Evolutionary conservation across 2,113 vertebrate species (phyloP).

Genomic region (Chionis minor): DNA sequence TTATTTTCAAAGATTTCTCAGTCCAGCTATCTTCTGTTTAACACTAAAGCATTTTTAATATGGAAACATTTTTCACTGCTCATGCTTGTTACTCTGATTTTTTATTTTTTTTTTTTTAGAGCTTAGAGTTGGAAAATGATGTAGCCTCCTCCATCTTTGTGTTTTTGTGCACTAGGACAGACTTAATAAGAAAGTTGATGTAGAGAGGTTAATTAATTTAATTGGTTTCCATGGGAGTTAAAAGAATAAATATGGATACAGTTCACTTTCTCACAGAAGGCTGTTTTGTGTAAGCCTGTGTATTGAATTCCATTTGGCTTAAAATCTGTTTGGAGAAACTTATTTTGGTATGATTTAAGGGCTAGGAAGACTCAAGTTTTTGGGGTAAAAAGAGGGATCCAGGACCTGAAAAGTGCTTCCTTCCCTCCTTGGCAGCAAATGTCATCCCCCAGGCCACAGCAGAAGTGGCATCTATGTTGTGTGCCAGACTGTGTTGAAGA

Average conservation of each 20-base stretch:
- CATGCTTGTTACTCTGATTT: not conserved
- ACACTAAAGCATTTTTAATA: not conserved
- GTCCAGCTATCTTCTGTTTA: not conserved
- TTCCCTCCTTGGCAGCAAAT: not conserved
- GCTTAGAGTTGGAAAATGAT: not conserved
- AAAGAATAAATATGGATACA: not conserved
- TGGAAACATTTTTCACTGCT: not conserved
- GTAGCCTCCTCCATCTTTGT: not conserved
- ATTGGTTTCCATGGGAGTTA: constrained; percentile 38
- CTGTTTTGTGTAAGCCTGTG: not conserved
- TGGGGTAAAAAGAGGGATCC: not conserved
- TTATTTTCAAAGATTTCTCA: not conserved
- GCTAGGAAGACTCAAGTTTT: not conserved
- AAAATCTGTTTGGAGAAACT: not conserved
- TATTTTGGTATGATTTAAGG: not conserved
- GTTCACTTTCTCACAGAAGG: not conserved
- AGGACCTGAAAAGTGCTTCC: not conserved
- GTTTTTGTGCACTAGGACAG: not conserved
- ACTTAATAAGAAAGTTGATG: not conserved
- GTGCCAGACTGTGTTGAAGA: not conserved
- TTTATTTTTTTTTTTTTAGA: not conserved
- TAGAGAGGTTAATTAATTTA: constrained; percentile 41
- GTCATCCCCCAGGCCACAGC: not conserved
- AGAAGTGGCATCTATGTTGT: not conserved
- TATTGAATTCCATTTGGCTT: not conserved